phyloP scores from a whole-genome alignment of 2,113 vertebrate genomes.

The Bettongia penicillata region DNA sequence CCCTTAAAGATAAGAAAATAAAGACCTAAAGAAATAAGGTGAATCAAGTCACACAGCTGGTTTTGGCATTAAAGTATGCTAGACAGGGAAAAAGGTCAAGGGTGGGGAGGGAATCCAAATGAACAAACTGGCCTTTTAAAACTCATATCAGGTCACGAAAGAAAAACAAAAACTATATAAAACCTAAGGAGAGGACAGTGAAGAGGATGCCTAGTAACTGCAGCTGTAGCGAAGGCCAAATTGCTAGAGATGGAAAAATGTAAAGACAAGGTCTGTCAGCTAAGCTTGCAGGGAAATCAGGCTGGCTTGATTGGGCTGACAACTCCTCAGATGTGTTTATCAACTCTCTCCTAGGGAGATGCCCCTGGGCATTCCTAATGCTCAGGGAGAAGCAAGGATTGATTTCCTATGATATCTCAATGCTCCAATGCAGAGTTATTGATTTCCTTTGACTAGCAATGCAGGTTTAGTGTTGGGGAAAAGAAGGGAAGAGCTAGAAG shows the following conservation, averaged over 20 bases:
- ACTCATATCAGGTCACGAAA: neutral
- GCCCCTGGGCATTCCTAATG: slow-evolving; percentile 33
- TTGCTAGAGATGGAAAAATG: slow-evolving; percentile 30
- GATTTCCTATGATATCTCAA: slow-evolving; percentile 52
- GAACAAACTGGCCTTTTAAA: neutral
- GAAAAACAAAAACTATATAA: neutral
- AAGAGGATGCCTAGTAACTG: slow-evolving; percentile 21
- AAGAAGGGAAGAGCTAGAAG: neutral
- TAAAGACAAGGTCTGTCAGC: slow-evolving; percentile 58
- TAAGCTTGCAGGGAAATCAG: slow-evolving; percentile 29
- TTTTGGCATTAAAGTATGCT: neutral
- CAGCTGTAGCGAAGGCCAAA: slow-evolving; percentile 46
- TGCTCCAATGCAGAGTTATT: slow-evolving; percentile 33
- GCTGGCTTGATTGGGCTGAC: slow-evolving; percentile 29
- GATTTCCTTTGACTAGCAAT: neutral
- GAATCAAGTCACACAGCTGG: neutral
- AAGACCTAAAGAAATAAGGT: neutral
- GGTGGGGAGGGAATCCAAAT: neutral
- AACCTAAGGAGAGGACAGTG: neutral
- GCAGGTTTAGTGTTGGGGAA: neutral
- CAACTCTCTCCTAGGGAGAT: slow-evolving; percentile 53
- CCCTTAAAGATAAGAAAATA: neutral
- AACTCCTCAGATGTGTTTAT: slow-evolving; percentile 62
- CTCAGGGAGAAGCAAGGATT: slow-evolving; percentile 51
- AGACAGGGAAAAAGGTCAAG: neutral